phyloP scores from a whole-genome alignment of 2,113 vertebrate genomes.

The Cavia porcellus region DNA sequence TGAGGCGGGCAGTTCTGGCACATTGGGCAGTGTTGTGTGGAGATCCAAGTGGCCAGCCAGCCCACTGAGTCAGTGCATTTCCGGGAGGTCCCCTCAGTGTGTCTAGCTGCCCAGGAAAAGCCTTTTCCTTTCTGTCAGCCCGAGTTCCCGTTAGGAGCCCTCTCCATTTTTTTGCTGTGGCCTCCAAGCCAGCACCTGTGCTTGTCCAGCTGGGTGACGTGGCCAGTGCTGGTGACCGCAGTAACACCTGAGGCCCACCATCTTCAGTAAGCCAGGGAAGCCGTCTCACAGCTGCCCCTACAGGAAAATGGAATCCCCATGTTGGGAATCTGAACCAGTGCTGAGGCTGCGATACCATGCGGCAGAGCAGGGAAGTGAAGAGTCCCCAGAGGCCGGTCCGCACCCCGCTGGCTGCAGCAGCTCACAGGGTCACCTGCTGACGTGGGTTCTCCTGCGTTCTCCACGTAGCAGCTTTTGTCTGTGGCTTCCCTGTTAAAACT shows the following conservation, averaged over 20 bases:
- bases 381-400: background rate
- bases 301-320: background rate
- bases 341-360: background rate
- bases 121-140: background rate
- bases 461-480: background rate
- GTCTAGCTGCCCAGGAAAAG: background rate
- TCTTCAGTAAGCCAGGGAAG: background rate
- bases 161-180: background rate
- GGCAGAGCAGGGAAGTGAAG: background rate
- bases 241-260: background rate
- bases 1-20: background rate
- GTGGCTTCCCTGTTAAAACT: background rate
- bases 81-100: background rate
- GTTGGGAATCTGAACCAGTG: background rate
- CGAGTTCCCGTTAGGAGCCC: background rate
- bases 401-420: background rate
- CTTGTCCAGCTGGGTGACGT: background rate
- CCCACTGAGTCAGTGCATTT: background rate
- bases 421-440: background rate
- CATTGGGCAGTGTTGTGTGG: background rate
- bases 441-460: background rate
- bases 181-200: background rate
- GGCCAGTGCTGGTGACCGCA: fast-evolving
- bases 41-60: background rate
- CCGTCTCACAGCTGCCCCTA: background rate